Evolutionary conservation across 2,113 vertebrate genomes (phyloP).

Genomic region (Nothocercus nigrocapillus): DNA sequence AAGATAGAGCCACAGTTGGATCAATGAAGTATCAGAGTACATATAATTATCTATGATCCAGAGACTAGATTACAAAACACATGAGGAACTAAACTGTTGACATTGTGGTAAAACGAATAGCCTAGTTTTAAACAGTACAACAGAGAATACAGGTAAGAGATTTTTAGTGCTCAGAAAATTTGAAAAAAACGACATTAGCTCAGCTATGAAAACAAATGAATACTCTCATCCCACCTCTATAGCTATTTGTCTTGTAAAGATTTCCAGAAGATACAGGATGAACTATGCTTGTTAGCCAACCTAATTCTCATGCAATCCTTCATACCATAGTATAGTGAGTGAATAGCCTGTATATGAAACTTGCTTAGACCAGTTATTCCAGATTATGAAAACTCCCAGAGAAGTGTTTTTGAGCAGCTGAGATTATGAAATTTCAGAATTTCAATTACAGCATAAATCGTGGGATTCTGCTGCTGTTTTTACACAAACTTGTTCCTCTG

Average conservation of each 20-base stretch:
- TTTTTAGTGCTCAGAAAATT: not conserved
- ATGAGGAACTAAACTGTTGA: slow-evolving; percentile 23
- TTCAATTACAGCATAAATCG: slow-evolving; percentile 5
- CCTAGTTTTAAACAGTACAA: slow-evolving; percentile 14
- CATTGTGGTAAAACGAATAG: slow-evolving; percentile 49
- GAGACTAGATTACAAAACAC: slow-evolving; percentile 33
- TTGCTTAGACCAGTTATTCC: not conserved
- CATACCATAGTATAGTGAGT: not conserved
- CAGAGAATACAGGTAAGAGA: not conserved
- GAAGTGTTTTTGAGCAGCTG: not conserved
- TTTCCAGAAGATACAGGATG: not conserved
- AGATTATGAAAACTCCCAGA: not conserved
- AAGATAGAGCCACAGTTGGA: slow-evolving; percentile 59
- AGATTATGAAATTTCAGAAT: slow-evolving; percentile 11
- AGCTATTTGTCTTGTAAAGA: too few relatives aligned
- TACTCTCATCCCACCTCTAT: not conserved
- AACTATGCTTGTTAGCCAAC: not conserved
- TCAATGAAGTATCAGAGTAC: slow-evolving; percentile 49
- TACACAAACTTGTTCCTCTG: not conserved
- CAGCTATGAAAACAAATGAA: slow-evolving; percentile 1
- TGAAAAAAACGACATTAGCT: slow-evolving; percentile 14
- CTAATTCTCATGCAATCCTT: not conserved
- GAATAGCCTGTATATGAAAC: not conserved
- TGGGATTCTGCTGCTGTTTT: not conserved
- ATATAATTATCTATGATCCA: slow-evolving; percentile 23